phyloP scores from a whole-genome alignment of 2,888 invertebrate species.

The Drosophila neotestacea region DNA sequence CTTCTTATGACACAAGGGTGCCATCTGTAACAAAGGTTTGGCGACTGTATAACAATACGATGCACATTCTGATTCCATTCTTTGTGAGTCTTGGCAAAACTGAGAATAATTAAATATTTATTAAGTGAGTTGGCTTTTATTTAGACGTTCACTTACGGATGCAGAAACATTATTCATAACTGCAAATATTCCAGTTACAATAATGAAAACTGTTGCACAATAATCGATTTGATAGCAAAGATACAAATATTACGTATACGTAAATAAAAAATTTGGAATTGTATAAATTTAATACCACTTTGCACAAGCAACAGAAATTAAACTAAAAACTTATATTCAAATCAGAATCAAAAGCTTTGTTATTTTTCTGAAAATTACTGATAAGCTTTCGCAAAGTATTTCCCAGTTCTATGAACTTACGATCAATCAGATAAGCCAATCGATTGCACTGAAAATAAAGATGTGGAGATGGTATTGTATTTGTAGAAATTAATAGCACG shows the following conservation, averaged over 20 bases:
- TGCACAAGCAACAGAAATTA: background rate
- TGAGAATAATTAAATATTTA: background rate
- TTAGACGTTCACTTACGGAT: background rate
- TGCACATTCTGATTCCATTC: background rate
- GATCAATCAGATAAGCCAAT: background rate
- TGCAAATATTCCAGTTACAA: background rate
- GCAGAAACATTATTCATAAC: background rate
- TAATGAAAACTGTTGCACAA: background rate
- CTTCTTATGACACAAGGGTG: background rate
- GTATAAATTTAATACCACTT: background rate
- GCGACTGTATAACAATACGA: conserved; percentile 8
- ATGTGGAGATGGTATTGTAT: no score
- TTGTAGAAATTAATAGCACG: no score
- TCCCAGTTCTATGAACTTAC: background rate
- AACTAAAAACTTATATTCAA: background rate
- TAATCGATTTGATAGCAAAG: background rate
- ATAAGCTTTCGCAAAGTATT: background rate
- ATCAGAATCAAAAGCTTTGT: background rate
- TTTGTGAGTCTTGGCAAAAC: background rate
- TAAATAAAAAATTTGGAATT: background rate
- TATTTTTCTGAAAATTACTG: background rate
- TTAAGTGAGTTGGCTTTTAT: background rate
- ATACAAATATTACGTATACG: conserved; percentile 1
- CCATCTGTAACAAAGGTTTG: conserved; percentile 9
- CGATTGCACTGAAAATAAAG: background rate